A percentile compares a stretch with the other conserved stretches of the same genome.
phyloP scores from a whole-genome alignment of 2,113 vertebrate species.

The Arvicanthis niloticus region DNA sequence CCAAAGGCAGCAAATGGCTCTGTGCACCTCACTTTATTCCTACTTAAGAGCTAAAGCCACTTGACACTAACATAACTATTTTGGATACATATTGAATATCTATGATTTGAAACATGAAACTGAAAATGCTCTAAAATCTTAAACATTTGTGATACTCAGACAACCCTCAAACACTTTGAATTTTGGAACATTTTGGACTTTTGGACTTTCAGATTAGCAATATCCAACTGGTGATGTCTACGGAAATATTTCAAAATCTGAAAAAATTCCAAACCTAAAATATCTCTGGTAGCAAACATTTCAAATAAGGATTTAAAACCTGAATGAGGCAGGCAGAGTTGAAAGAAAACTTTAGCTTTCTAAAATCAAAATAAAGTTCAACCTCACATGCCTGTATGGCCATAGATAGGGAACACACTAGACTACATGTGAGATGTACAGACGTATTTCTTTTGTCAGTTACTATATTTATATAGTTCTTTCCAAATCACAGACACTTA shows the following conservation, averaged over 20 bases:
- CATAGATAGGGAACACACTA: not conserved
- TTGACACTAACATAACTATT: not conserved
- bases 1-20: not conserved
- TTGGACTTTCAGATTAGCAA: not conserved
- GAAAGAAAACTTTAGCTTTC: not conserved
- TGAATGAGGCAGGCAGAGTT: conserved; percentile 10
- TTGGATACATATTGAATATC: not conserved
- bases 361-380: conserved; percentile 47
- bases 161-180: not conserved
- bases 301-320: conserved; percentile 15
- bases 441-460: conserved; percentile 39
- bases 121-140: not conserved
- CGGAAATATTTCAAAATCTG: not conserved
- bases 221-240: not conserved
- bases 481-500: conserved; percentile 1
- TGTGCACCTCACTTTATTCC: not conserved
- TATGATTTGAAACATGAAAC: not conserved
- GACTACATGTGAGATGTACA: not conserved
- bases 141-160: not conserved
- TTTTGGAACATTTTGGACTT: not conserved
- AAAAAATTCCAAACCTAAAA: not conserved
- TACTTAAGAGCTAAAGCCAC: conserved; percentile 33
- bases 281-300: not conserved
- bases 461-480: conserved; percentile 4
- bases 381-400: not conserved